Conservation (phyloP, 2,797 vertebrate species). For the Hyperoplus lanceolatus region DNA sequence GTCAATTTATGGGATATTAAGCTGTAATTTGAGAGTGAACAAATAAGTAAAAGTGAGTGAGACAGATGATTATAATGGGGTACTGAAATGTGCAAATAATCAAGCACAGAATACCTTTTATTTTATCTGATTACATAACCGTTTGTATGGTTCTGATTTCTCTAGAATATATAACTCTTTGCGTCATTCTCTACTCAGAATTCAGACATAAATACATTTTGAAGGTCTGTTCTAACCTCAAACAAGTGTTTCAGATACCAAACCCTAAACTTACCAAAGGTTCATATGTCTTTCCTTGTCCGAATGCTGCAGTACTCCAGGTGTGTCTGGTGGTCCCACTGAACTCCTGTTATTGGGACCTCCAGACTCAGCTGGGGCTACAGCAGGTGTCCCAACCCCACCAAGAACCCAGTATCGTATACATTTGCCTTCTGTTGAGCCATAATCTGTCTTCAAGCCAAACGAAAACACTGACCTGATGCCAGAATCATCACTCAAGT, state of each 20-base stretch:
- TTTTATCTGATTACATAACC: too few species aligned
- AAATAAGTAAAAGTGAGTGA: too few species aligned
- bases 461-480: slow-evolving; percentile 58
- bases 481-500: slow-evolving; percentile 47
- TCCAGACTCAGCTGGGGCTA: slow-evolving; percentile 44
- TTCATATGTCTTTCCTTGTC: not conserved
- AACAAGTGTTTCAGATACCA: too few species aligned
- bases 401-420: not conserved
- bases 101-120: too few species aligned
- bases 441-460: not conserved
- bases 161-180: too few species aligned
- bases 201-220: not conserved
- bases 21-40: not conserved
- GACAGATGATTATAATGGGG: too few species aligned
- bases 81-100: too few species aligned
- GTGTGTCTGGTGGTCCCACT: too few species aligned
- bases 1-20: too few species aligned
- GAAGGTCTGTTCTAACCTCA: too few species aligned
- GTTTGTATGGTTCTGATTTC: too few species aligned
- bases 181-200: not conserved
- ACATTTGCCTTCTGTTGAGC: slow-evolving; percentile 17
- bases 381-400: slow-evolving; percentile 18
- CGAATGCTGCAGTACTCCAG: not conserved
- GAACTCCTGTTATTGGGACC: slow-evolving; percentile 25
- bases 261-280: too few species aligned